phyloP scores from a whole-genome alignment of 2,888 invertebrate genomes.

The Pyrrhosoma nymphula region DNA sequence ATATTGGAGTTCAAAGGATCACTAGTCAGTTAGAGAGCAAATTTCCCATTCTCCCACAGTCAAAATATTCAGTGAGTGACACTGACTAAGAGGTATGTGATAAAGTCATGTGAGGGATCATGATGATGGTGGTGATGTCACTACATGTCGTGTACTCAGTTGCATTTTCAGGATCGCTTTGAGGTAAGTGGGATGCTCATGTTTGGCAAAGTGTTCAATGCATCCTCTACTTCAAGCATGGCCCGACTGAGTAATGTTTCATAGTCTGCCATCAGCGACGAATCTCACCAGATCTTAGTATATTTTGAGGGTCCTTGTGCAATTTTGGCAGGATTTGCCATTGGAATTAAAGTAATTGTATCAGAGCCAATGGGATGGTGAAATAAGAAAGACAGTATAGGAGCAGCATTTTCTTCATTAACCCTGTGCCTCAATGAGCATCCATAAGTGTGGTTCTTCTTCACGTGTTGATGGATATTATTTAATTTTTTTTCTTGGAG shows the following conservation, averaged over 20 bases:
- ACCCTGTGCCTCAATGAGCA: conserved; percentile 57
- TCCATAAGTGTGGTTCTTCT: conserved; percentile 56
- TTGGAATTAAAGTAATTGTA: background rate
- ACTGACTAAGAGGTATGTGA: conserved; percentile 71
- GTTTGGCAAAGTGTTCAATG: conserved; percentile 45
- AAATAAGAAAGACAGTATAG: conserved; percentile 44
- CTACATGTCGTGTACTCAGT: conserved; percentile 67
- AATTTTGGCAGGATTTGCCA: background rate
- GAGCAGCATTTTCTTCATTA: conserved; percentile 43
- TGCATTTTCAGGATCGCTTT: conserved; percentile 66
- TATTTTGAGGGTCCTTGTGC: background rate
- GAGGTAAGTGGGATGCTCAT: conserved; percentile 67
- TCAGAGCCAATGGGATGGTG: background rate
- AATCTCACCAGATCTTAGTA: background rate
- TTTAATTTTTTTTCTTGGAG: conserved; percentile 28
- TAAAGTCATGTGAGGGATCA: conserved; percentile 68
- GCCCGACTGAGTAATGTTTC: conserved; percentile 44
- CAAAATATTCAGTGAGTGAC: conserved; percentile 71
- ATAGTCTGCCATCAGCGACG: background rate
- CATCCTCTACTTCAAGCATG: conserved; percentile 42
- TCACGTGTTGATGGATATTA: conserved; percentile 54
- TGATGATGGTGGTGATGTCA: conserved; percentile 66
- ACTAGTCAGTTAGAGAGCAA: conserved; percentile 59
- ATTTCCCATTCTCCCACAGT: conserved; percentile 54
- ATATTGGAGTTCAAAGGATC: conserved; percentile 66